Conservation (phyloP, 2,113 vertebrate species). For the Brachypteracias leptosomus region DNA sequence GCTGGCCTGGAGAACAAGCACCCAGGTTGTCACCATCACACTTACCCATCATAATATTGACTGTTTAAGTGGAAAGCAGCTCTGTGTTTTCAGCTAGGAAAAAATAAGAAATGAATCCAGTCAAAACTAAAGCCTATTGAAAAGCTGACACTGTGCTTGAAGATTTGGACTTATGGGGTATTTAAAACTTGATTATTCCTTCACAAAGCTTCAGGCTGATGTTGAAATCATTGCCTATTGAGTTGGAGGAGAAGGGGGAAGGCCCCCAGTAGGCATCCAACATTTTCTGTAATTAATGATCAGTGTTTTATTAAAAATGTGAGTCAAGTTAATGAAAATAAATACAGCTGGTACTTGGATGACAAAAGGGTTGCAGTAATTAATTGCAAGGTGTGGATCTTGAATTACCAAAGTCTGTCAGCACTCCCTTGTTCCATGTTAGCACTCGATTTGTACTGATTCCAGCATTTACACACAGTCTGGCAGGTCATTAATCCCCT, state of each 20-base stretch:
- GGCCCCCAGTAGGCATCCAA: background rate
- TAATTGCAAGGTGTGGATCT: background rate
- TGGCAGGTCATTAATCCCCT: background rate
- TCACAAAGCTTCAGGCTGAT: background rate
- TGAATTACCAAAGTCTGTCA: background rate
- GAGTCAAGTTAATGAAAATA: background rate
- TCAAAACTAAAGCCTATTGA: background rate
- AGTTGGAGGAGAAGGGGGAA: background rate
- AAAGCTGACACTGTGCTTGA: background rate
- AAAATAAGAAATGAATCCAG: background rate
- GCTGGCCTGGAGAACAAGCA: background rate
- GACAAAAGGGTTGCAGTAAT: background rate
- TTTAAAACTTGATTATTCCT: background rate
- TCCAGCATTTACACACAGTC: background rate
- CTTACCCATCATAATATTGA: background rate
- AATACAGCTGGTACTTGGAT: background rate
- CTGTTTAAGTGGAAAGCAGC: background rate
- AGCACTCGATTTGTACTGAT: background rate
- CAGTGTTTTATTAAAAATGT: background rate
- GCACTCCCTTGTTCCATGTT: background rate
- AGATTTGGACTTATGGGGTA: background rate
- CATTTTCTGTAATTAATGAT: background rate
- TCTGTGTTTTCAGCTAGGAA: background rate
- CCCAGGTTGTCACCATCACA: accelerated
- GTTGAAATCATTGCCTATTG: background rate